Evolutionary conservation across 37 sponge, comb jelly and placozoan genomes (phyloP), one percentile per base, ranked within the genome.

Genomic region (Agelas oroides): DNA sequence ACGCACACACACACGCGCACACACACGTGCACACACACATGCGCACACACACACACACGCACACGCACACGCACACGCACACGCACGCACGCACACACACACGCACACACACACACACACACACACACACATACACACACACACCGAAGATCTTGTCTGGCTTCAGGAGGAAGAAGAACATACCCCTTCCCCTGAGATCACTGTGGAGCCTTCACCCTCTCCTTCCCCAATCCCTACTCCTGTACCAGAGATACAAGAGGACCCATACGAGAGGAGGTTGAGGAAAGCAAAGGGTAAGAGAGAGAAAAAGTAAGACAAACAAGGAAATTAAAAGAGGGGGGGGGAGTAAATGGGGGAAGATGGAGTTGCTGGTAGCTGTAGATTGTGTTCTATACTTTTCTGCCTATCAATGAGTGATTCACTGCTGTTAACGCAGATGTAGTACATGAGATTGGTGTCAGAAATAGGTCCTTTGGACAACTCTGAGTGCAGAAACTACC

Each of bases 231-330:
- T 78, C 39, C 56, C 90, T 15, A 78, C 93, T 75, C 63, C 82
- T 30, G 75, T 76, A 36, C 82, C 80, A 17, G 74, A 85, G 52
- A 66, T 88, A 71, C 41, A 76, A 21, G 79, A 65, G 56, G 86
- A 85, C 40, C 90, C 90, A 0, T 57, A 55, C 21, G 90, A 93
- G 37, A 80, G 82, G 61, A 56, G 93, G 53, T 39, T 88, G 68
- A 85, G 90, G 64, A 93, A 88, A 56, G 93, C 93, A 31, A 85
- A 81, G 65, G 86, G 91, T 90, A 23, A 31, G 78, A 52, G 40
- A 8, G 46, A 46, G 3, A 3, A 12, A 46, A 8, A 12, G 46
- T 46, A 12, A 46, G 46, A 12, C 8, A 46, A 46, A 46, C 46
- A 8, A 8, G 8, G 46, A 46, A 46, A 46, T 46, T 46, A 46